Evolutionary conservation across 2,888 invertebrate species (phyloP), one percentile per base, ranked within the genome.

Genomic region (Zeuzera pyrina): DNA sequence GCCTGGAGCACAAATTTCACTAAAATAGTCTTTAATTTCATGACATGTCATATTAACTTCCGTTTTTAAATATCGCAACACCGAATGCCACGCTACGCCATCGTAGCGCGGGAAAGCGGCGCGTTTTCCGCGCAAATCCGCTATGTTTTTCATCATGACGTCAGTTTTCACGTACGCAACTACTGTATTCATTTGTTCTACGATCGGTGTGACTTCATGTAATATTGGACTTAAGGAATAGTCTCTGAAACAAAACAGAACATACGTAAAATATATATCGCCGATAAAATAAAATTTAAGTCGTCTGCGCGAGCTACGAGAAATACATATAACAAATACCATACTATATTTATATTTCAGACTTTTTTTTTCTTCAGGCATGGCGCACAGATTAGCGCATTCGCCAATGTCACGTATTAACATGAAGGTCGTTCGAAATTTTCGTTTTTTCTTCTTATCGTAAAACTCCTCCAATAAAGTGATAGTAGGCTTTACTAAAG

Each of bases 21-120:
- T 69, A 52, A 95, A 93, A 65, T 91, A 93, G 32, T 85, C 85
- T 1, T 53, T 53, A 38, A 67, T 65, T 5, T 62, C 50, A 22
- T 64, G 63, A 27, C 87, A 86, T 33, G 81, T 64, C 42, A 77
- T 29, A 52, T 69, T 55, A 30, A 67, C 55, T n/a, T 57, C 58
- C 52, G 72, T 42, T 41, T 65, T 45, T 71, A 81, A 11, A 66
- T 79, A 56, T 64, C 77, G 39, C 66, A 68, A 44, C 14, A 87
- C 85, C 0, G 90, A 85, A 45, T 88, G 85, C 86, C 89, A 88
- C 6, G 91, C 89, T 4, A 89, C 73, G 3, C 93, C 91, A 42
- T 91, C 91, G 53, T 88, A 92, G n/a, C 86, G 87, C 1, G 95
- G 91, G 61, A 96, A 91, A 50, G 93, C 93, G 0, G 92, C 92